These are phyloP conservation scores for Agapornis roseicollis DNA, from an alignment of 2,113 vertebrate genomes.

Conservation along the genomic window DNA sequence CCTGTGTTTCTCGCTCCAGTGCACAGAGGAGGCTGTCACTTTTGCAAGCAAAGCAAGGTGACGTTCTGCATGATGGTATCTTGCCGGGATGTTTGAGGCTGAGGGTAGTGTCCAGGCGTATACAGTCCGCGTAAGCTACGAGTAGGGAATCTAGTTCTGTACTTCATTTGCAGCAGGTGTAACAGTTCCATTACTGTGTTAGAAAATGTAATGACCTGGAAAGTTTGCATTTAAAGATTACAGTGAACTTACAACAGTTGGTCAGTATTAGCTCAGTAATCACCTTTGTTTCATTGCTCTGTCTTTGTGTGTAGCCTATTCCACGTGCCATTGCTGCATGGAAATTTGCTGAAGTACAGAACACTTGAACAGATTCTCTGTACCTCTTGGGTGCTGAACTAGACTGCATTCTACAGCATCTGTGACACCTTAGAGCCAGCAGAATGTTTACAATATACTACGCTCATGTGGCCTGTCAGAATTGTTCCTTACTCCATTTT, in stretches of 20 bases:
- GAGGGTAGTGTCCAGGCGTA: neutral
- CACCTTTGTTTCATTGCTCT: neutral
- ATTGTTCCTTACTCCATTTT: slow-evolving; percentile 11
- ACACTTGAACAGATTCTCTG: neutral
- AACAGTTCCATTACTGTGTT: neutral
- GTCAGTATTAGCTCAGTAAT: neutral
- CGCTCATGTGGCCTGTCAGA: neutral
- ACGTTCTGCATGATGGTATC: neutral
- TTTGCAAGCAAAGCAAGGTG: neutral
- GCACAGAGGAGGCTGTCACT: neutral
- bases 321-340: neutral
- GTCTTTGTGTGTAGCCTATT: neutral
- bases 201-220: neutral
- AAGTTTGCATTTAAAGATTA: neutral
- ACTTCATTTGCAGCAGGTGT: neutral
- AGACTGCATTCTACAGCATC: neutral
- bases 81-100: neutral
- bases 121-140: neutral
- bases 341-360: neutral
- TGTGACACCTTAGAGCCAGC: slow-evolving; percentile 8
- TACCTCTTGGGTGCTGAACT: neutral
- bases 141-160: slow-evolving; percentile 4
- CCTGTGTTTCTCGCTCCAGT: neutral
- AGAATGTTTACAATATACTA: slow-evolving; percentile 34
- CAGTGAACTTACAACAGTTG: fast-evolving